phyloP scores from a whole-genome alignment of 2,797 vertebrate genomes.

The Rhinogobio ventralis region DNA sequence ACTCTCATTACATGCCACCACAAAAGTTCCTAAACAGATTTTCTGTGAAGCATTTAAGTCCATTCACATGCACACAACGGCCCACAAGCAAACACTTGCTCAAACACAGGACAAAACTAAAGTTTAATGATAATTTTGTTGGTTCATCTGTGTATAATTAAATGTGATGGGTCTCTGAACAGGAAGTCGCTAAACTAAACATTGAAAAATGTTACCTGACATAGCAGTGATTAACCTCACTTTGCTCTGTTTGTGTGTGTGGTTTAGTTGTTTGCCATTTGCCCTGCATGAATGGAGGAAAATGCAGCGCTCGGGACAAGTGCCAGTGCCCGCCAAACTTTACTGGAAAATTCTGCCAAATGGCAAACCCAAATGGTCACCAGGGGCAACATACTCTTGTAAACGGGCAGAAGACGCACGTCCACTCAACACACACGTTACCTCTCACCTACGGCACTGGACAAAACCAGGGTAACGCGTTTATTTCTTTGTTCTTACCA shows the following conservation, averaged over 20 bases:
- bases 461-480: conserved; percentile 87
- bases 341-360: conserved; percentile 96
- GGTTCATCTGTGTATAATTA: conserved; percentile 26
- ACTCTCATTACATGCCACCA: conserved; percentile 40
- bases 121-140: conserved; percentile 23
- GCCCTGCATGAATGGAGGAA: conserved; percentile 96
- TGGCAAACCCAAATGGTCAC: conserved; percentile 81
- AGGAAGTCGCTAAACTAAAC: background rate
- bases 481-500: background rate
- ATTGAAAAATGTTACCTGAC: background rate
- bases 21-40: conserved; percentile 30
- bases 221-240: background rate
- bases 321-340: conserved; percentile 96
- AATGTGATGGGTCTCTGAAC: conserved; percentile 1
- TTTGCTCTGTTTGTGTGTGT: conserved; percentile 48
- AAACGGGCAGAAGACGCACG: conserved; percentile 80
- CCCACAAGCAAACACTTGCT: conserved; percentile 10
- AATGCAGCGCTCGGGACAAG: conserved; percentile 93
- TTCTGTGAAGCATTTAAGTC: conserved; percentile 1
- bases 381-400: conserved; percentile 74
- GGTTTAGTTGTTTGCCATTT: conserved; percentile 94
- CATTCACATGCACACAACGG: conserved; percentile 3
- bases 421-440: conserved; percentile 94
- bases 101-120: background rate
- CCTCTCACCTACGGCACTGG: conserved; percentile 91